Percentiles rank a stretch among this genome's conserved stretches.
Conservation (phyloP, 2,888 invertebrate genomes). For the Drosophila borealis region DNA sequence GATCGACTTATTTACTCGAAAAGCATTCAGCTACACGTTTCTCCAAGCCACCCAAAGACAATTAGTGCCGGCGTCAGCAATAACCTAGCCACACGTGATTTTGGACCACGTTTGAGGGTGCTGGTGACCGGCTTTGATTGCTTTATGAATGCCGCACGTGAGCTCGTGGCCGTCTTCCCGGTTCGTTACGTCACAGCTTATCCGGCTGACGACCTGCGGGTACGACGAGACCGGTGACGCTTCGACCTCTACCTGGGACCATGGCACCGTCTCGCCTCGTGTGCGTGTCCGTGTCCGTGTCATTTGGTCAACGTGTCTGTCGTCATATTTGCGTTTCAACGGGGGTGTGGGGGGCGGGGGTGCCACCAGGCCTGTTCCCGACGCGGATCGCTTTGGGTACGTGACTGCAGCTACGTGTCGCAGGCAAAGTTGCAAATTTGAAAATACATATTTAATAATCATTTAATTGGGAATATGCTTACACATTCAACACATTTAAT, state of each 20-base stretch:
- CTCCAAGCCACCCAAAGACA: slow-evolving; percentile 8
- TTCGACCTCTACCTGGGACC: slow-evolving; percentile 9
- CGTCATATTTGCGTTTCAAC: slow-evolving; percentile 45
- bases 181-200: slow-evolving; percentile 54
- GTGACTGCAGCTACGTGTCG: slow-evolving; percentile 54
- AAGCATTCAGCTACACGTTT: slow-evolving; percentile 2
- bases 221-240: slow-evolving; percentile 32
- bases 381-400: slow-evolving; percentile 34
- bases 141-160: slow-evolving; percentile 37
- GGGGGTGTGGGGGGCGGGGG: background rate
- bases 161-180: slow-evolving; percentile 32
- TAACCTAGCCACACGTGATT: slow-evolving; percentile 21
- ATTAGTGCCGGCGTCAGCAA: slow-evolving; percentile 25
- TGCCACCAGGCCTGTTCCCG: background rate
- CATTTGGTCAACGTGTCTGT: slow-evolving; percentile 62
- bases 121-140: slow-evolving; percentile 20
- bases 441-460: slow-evolving; percentile 53
- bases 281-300: slow-evolving; percentile 55
- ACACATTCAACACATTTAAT: slow-evolving; percentile 21
- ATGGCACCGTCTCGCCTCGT: slow-evolving; percentile 1
- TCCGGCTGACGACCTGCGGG: slow-evolving; percentile 33
- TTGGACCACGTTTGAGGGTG: slow-evolving; percentile 13
- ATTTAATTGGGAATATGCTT: slow-evolving; percentile 30
- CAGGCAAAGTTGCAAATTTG: slow-evolving; percentile 43
- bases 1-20: slow-evolving; percentile 1